Percentiles rank a stretch among this genome's conserved stretches.
These are phyloP conservation scores for Belgica antarctica DNA, from an alignment of 2,888 invertebrate species.

Conservation along the genomic window DNA sequence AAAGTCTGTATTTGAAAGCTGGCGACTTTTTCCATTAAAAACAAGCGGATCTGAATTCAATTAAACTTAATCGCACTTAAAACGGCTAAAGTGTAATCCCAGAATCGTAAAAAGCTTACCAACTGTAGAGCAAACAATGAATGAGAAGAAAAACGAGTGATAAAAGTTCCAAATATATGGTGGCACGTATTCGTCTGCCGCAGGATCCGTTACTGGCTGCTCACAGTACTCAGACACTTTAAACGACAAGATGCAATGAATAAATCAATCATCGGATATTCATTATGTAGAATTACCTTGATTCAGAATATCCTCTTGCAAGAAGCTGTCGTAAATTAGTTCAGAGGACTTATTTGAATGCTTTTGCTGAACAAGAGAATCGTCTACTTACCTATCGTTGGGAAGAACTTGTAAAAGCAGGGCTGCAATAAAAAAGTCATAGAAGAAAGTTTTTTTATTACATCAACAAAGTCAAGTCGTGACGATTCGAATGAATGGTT, in stretches of 20 bases:
- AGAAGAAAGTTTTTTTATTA: slow-evolving; percentile 7
- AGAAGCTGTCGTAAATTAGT: too few species aligned
- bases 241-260: neutral
- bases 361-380: too few species aligned
- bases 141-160: slow-evolving; percentile 86
- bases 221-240: slow-evolving; percentile 72
- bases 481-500: too few species aligned
- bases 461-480: neutral
- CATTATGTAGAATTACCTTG: neutral
- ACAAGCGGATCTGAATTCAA: too few species aligned
- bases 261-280: neutral
- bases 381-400: too few species aligned
- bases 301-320: slow-evolving; percentile 51
- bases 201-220: slow-evolving; percentile 67
- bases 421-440: neutral
- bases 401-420: too few species aligned
- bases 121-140: slow-evolving; percentile 88
- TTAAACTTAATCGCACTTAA: neutral
- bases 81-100: too few species aligned
- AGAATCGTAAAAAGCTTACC: slow-evolving; percentile 62
- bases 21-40: neutral
- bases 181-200: slow-evolving; percentile 61
- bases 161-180: slow-evolving; percentile 82
- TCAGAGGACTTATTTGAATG: too few species aligned
- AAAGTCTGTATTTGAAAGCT: neutral